A percentile compares a stretch with the other conserved stretches of the same genome.
phyloP scores from a whole-genome alignment of 2,888 invertebrate genomes.

The Drosophila quinaria region DNA sequence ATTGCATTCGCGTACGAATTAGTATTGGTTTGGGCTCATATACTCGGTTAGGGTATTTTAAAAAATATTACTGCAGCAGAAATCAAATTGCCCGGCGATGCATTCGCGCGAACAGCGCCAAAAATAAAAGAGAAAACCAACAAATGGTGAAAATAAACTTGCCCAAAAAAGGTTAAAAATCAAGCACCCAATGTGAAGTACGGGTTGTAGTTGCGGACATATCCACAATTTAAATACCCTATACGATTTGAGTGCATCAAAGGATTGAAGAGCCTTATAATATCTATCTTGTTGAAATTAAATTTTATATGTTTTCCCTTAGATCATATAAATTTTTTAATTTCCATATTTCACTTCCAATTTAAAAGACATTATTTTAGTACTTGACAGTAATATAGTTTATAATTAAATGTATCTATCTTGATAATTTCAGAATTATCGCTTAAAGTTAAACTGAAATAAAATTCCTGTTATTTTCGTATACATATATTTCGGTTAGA shows the following conservation, averaged over 20 bases:
- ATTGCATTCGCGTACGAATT: too few species aligned
- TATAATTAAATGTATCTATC: not conserved
- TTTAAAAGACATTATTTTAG: not conserved
- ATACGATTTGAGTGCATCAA: too few species aligned
- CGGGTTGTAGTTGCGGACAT: not conserved
- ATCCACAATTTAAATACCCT: slow-evolving; percentile 11
- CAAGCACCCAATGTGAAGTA: slow-evolving; percentile 46
- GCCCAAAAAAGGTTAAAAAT: slow-evolving; percentile 56
- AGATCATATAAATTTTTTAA: too few species aligned
- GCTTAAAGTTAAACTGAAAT: not conserved
- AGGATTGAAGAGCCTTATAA: too few species aligned
- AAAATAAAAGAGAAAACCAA: slow-evolving; percentile 55
- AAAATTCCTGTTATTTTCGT: not conserved
- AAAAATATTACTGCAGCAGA: slow-evolving; percentile 53
- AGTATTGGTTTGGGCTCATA: too few species aligned
- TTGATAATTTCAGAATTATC: not conserved
- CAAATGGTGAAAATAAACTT: slow-evolving; percentile 49
- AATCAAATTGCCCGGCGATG: slow-evolving; percentile 40
- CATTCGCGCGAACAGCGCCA: slow-evolving; percentile 29
- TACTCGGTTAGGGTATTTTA: slow-evolving; percentile 6
- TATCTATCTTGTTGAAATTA: too few species aligned
- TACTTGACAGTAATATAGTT: not conserved
- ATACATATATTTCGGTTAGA: not conserved
- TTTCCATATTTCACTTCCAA: too few species aligned
- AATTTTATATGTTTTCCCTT: too few species aligned